These are phyloP conservation scores for Noctilio leporinus DNA, from an alignment of 2,113 vertebrate genomes.

Conservation along the genomic window DNA sequence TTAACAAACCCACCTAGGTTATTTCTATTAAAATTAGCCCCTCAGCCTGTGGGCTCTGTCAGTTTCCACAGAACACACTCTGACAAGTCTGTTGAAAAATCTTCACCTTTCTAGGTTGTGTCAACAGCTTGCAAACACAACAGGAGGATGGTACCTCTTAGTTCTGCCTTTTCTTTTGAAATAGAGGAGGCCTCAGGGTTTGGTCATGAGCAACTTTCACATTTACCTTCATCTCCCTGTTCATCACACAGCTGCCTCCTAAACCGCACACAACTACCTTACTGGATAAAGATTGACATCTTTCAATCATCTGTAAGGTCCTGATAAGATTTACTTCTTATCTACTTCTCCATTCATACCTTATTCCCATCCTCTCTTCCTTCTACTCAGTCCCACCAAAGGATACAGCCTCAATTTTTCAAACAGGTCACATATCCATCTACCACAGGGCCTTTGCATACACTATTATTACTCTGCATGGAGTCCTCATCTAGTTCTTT, in stretches of 20 bases:
- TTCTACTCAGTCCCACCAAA: neutral
- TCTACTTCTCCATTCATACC: neutral
- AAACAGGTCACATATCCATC: neutral
- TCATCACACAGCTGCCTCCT: neutral
- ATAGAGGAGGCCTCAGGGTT: neutral
- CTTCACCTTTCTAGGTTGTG: constrained; percentile 48
- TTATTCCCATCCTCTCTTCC: neutral
- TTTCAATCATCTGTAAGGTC: neutral
- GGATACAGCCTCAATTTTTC: neutral
- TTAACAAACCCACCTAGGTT: constrained; percentile 82
- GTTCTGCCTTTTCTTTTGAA: neutral
- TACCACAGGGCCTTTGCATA: neutral
- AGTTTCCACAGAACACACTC: constrained; percentile 80
- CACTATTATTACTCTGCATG: neutral
- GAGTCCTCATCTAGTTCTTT: neutral
- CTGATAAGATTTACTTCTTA: neutral
- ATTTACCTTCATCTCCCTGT: neutral
- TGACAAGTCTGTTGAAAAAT: constrained; percentile 78
- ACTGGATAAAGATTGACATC: neutral
- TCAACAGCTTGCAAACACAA: constrained; percentile 44
- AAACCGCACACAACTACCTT: neutral
- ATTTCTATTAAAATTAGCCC: constrained; percentile 84
- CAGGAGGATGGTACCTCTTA: neutral
- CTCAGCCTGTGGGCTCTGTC: constrained; percentile 79
- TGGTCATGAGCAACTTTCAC: neutral